Conservation (phyloP, 2,888 invertebrate genomes). For the Caprella mutica region DNA sequence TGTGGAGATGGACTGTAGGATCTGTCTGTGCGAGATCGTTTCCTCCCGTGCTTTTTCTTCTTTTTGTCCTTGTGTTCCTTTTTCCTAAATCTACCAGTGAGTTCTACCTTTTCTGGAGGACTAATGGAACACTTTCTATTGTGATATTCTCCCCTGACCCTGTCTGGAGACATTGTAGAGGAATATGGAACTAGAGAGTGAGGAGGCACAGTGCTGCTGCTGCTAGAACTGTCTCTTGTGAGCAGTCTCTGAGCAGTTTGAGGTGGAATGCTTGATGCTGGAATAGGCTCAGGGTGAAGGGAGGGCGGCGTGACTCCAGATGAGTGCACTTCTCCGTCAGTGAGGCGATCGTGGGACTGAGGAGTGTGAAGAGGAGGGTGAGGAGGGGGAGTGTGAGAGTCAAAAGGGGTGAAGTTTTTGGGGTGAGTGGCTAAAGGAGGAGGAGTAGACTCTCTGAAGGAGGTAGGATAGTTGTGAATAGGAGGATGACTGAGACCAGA, state of each 20-base stretch:
- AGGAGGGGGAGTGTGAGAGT: conserved; percentile 9
- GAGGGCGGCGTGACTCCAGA: too few relatives aligned
- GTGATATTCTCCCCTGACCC: conserved; percentile 24
- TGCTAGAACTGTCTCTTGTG: not conserved
- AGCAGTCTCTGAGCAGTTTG: not conserved
- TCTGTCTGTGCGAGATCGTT: conserved; percentile 40
- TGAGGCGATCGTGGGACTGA: conserved; percentile 39
- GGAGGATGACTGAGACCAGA: conserved; percentile 1
- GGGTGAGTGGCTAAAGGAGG: not conserved
- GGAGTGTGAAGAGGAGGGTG: not conserved
- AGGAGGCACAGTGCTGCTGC: conserved; percentile 8
- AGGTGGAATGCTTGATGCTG: conserved; percentile 14
- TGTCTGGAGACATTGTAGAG: conserved; percentile 33
- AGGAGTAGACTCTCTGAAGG: conserved; percentile 8
- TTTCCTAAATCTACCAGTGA: conserved; percentile 30
- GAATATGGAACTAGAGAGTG: conserved; percentile 32
- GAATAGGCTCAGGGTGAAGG: not conserved
- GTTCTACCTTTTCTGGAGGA: conserved; percentile 19
- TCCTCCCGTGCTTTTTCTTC: conserved; percentile 38
- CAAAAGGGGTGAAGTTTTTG: not conserved
- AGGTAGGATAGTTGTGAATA: not conserved
- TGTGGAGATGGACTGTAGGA: conserved; percentile 39
- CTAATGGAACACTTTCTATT: conserved; percentile 27
- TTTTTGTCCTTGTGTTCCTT: conserved; percentile 35
- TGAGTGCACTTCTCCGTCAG: conserved; percentile 42